Conservation (phyloP, 2,888 invertebrate species). For the Automeris io region DNA sequence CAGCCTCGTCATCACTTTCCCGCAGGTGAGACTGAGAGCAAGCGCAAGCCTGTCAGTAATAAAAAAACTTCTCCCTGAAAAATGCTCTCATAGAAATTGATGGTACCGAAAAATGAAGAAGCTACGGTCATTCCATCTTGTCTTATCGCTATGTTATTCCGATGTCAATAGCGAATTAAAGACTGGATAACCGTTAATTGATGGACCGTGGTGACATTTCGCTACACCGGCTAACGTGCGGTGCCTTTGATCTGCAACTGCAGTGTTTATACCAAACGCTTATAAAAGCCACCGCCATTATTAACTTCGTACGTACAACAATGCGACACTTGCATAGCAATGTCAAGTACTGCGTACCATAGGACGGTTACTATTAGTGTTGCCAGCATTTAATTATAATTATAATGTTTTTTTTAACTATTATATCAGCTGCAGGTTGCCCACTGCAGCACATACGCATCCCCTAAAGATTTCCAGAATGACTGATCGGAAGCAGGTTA, state of each 20-base stretch:
- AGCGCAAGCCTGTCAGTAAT: too few species aligned
- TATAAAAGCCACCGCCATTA: slow-evolving; percentile 62
- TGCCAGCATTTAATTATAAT: too few species aligned
- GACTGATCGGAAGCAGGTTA: too few species aligned
- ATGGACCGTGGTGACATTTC: slow-evolving; percentile 73
- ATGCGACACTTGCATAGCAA: slow-evolving; percentile 72
- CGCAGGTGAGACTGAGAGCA: too few species aligned
- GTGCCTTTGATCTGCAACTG: slow-evolving; percentile 51
- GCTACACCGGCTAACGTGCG: slow-evolving; percentile 57
- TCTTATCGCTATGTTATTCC: slow-evolving; percentile 34
- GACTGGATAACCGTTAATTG: slow-evolving; percentile 62
- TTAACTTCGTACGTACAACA: slow-evolving; percentile 70
- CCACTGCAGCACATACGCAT: too few species aligned
- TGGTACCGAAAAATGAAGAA: too few species aligned
- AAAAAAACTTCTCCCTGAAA: too few species aligned
- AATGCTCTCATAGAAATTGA: too few species aligned
- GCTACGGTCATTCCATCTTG: slow-evolving; percentile 37
- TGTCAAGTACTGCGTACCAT: slow-evolving; percentile 41
- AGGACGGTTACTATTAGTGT: slow-evolving; percentile 40
- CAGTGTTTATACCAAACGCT: slow-evolving; percentile 39
- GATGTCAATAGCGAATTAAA: slow-evolving; percentile 65
- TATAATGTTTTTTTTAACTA: too few species aligned
- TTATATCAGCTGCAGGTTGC: too few species aligned
- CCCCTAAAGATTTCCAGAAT: too few species aligned
- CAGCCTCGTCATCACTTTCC: too few species aligned